Evolutionary conservation across 2,797 vertebrate species (phyloP).

Genomic region (Trematomus bernacchii): DNA sequence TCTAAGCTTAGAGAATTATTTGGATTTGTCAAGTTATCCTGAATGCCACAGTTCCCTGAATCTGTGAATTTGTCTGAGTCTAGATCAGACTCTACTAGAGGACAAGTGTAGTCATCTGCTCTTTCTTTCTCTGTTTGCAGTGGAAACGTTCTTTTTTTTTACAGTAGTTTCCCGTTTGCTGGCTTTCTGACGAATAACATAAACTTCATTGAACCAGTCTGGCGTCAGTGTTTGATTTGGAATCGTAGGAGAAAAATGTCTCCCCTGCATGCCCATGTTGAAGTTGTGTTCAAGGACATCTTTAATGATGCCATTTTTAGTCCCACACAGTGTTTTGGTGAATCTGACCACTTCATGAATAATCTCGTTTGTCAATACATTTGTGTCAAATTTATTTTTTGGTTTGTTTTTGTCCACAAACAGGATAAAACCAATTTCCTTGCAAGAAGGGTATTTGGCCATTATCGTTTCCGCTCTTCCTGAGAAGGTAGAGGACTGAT

Average conservation of each 20-base stretch:
- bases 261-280: not conserved
- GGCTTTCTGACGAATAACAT: no score
- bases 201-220: no score
- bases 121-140: slow-evolving; percentile 21
- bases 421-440: slow-evolving; percentile 34
- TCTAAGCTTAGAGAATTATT: not conserved
- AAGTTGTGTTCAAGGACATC: slow-evolving; percentile 50
- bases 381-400: not conserved
- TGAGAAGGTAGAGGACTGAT: not conserved
- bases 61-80: not conserved
- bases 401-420: slow-evolving; percentile 20
- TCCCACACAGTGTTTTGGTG: slow-evolving; percentile 21
- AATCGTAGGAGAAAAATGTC: no score
- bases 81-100: slow-evolving; percentile 7
- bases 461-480: slow-evolving; percentile 7
- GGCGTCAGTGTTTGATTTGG: rapidly evolving
- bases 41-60: not conserved
- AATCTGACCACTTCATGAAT: slow-evolving; percentile 23
- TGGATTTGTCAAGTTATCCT: not conserved
- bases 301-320: not conserved
- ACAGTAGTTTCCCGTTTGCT: no score
- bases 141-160: no score
- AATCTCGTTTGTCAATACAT: slow-evolving; percentile 8
- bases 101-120: slow-evolving; percentile 1
- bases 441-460: slow-evolving; percentile 3